Conservation (phyloP, 2,113 vertebrate species). For the Sardina pilchardus region DNA sequence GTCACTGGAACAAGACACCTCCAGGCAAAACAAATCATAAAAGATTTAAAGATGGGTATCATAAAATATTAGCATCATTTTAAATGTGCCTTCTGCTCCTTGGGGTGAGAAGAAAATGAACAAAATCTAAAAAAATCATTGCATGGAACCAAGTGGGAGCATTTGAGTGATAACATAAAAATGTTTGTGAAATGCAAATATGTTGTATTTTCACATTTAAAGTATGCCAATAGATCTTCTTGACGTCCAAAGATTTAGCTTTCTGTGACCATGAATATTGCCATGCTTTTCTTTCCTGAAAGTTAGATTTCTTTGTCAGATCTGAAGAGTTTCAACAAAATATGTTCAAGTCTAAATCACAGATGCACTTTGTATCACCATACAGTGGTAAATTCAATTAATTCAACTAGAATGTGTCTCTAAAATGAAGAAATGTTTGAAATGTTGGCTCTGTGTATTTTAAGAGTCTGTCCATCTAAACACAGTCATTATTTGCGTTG, state of each 20-base stretch:
- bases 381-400: neutral
- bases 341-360: neutral
- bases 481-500: neutral
- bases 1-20: constrained; percentile 50
- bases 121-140: neutral
- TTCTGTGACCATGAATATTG: neutral
- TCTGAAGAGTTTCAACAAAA: neutral
- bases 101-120: neutral
- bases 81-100: constrained; percentile 35
- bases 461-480: neutral
- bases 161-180: neutral
- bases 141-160: neutral
- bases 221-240: too few relatives aligned
- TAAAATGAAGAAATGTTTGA: neutral
- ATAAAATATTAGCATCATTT: constrained; percentile 47
- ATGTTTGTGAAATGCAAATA: neutral
- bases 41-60: constrained; percentile 10
- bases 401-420: neutral
- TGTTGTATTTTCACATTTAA: too few relatives aligned
- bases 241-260: too few relatives aligned
- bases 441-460: neutral
- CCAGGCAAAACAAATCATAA: constrained; percentile 54
- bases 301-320: neutral
- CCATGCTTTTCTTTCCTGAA: neutral
- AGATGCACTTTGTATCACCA: neutral